Base-by-base conservation (phyloP, 2,113 vertebrate species). In the Neogobius melanostomus region DNA sequence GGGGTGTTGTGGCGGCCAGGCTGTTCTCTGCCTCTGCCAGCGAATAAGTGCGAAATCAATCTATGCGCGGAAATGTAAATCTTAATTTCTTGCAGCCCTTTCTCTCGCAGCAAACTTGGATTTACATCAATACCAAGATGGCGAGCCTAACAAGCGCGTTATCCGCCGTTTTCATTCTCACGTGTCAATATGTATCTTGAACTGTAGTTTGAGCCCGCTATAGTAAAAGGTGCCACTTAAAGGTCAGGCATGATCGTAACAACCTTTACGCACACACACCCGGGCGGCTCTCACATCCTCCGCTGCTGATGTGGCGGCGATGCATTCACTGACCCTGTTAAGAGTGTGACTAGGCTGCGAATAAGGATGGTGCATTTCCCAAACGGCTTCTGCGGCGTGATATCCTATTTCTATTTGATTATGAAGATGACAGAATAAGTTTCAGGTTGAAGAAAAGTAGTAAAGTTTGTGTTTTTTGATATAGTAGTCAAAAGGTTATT, bases 21-120 rank as follows among this genome's bases (percentile, higher is more conserved):
- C 56, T 51, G 70, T 64, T 69, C 69, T 62, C 51, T 56, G 7
- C 17, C 28, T 60, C 49, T 47, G 48, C 56, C 56, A 46, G 69
- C 66, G 66, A 74, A 65, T 60, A 65, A 54, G 64, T 68, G 68
- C 75, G 71, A 74, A 82, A 66, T 77, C 64, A 61, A 14, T 5
- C 36, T 1, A 10, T 9, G 51, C 9, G 17, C n/a, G 36, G 28
- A 57, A 54, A 4, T 14, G 12, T 17, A 47, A 15, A 61, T 28
- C 48, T 16, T 60, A 57, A 70, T 76, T 69, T 62, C 28, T 66
- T 76, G 69, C 44, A 69, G 36, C 43, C 56, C 49, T 49, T 71
- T 8, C 52, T 64, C 64, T 64, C 36, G 59, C 36, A 56, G 44
- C n/a, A 60, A 64, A 68, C 45, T 28, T 46, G 44, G 28, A 46